Percentiles rank a stretch among this genome's conserved stretches.
Evolutionary conservation across 1,140 invertebrate genomes (phyloP).

Genomic region (Pomphorhynchus laevis): DNA sequence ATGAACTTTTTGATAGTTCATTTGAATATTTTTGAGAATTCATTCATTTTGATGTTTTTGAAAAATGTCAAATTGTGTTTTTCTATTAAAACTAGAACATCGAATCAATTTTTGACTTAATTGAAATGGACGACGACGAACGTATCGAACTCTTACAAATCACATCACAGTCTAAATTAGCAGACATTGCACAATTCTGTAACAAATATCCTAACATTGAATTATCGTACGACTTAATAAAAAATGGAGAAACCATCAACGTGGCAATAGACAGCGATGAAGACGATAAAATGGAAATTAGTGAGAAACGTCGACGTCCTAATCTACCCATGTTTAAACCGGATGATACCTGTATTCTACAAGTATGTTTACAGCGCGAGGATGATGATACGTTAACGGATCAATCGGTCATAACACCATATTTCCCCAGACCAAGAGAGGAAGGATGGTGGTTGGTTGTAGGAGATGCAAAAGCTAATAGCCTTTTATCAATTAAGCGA

Average conservation of each 20-base stretch:
- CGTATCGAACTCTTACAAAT: slow-evolving; percentile 39
- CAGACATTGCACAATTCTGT: slow-evolving; percentile 81
- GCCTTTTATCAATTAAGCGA: slow-evolving; percentile 69
- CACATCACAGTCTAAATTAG: slow-evolving; percentile 47
- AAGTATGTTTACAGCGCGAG: slow-evolving; percentile 66
- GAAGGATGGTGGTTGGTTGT: slow-evolving; percentile 99
- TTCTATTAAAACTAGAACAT: slow-evolving; percentile 29
- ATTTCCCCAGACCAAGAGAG: slow-evolving; percentile 86
- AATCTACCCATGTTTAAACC: background rate
- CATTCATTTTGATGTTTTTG: background rate
- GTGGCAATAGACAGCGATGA: slow-evolving; percentile 10
- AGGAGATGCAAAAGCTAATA: slow-evolving; percentile 66
- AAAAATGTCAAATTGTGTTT: background rate
- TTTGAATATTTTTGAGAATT: background rate
- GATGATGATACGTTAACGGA: slow-evolving; percentile 65
- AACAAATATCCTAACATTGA: slow-evolving; percentile 97
- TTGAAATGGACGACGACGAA: slow-evolving; percentile 82
- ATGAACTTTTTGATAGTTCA: no score
- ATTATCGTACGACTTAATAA: slow-evolving; percentile 49
- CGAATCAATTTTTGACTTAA: slow-evolving; percentile 83
- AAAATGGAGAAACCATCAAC: slow-evolving; percentile 32
- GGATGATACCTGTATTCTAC: slow-evolving; percentile 26
- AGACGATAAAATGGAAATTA: background rate
- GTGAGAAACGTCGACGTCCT: background rate
- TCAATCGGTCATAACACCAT: slow-evolving; percentile 80